Conservation (phyloP, 2,888 invertebrate species). For the Erebia palarica region DNA sequence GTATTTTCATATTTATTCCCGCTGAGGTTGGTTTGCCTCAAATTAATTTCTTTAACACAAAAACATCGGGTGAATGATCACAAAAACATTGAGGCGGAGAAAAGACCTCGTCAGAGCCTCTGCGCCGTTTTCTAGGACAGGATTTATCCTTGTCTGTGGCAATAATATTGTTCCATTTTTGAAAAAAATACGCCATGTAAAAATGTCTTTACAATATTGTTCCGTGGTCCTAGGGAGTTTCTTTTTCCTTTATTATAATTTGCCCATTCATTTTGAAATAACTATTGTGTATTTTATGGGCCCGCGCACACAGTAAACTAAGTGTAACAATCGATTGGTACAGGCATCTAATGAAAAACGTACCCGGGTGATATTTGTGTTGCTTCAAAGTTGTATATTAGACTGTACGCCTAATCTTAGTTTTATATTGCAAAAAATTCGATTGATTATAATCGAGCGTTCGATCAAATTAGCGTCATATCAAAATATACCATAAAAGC, state of each 20-base stretch:
- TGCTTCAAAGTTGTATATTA: no score
- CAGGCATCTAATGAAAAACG: no score
- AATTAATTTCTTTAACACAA: slow-evolving; percentile 42
- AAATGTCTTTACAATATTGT: slow-evolving; percentile 10
- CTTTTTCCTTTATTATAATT: neutral
- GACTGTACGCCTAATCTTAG: no score
- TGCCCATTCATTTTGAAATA: neutral
- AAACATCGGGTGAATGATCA: slow-evolving; percentile 36
- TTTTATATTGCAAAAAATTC: no score
- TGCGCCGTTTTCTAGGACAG: slow-evolving; percentile 42
- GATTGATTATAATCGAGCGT: no score
- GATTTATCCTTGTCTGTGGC: slow-evolving; percentile 51
- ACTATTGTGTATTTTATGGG: neutral
- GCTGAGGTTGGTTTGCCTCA: slow-evolving; percentile 28
- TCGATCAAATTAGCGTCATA: no score
- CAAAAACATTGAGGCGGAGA: slow-evolving; percentile 40
- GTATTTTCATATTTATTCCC: slow-evolving; percentile 25
- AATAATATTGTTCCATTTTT: slow-evolving; percentile 44
- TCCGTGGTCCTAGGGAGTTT: neutral
- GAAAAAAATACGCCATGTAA: slow-evolving; percentile 8
- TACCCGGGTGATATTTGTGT: no score
- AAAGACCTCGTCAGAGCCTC: slow-evolving; percentile 33
- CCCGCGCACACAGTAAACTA: no score
- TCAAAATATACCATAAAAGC: no score
- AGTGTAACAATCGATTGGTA: no score